Base-by-base conservation (phyloP, 1,140 invertebrate species). In the Trachymyrmex cornetzi region DNA sequence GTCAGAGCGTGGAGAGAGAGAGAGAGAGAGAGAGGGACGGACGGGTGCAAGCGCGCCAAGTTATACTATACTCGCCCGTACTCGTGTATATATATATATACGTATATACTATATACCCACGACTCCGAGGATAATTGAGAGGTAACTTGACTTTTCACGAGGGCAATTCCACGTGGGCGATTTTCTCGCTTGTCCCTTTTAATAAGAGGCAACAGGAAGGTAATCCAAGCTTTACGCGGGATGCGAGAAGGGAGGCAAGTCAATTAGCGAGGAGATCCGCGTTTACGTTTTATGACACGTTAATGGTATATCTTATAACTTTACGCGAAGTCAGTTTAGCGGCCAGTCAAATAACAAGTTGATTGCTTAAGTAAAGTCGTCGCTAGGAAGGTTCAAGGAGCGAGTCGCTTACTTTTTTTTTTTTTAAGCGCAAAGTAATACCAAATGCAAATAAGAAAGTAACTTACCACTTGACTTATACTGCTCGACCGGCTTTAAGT, bases 281-380 rank as follows among this genome's bases (percentile, higher is more conserved):
- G 14, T 69, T 81, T 69, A 81, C 77, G 77, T 81, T 81, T 81
- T 81, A 81, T 24, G 64, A 81, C 50, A 55, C 30, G 77, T 30
- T 81, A 81, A 71, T 71, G 64, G 38, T 81, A 69, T 69, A 69
- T 69, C 77, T 81, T 48, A 50, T 69, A 57, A 81, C 64, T 81
- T 69, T 55, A 71, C 63, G 57, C 48, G 57, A 44, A 71, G 64
- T 55, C 64, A 55, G 48, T 71, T 81, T 81, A 81, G 77, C 48
- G 64, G 66, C 64, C 77, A 16, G 77, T 67, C 77, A 53, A 80
- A 44, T 80, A 69, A 80, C 27, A 67, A 80, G 48, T 80, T 80
- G 66, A 69, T 80, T 67, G 64, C 64, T 80, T 53, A 55, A 66
- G 30, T 19, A n/a, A 34, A 53, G 77, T 69, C 24, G 27, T 38